Evolutionary conservation across 1,140 invertebrate genomes (phyloP), one percentile per base, ranked within the genome.

Genomic region (Aporrectodea caliginosa): DNA sequence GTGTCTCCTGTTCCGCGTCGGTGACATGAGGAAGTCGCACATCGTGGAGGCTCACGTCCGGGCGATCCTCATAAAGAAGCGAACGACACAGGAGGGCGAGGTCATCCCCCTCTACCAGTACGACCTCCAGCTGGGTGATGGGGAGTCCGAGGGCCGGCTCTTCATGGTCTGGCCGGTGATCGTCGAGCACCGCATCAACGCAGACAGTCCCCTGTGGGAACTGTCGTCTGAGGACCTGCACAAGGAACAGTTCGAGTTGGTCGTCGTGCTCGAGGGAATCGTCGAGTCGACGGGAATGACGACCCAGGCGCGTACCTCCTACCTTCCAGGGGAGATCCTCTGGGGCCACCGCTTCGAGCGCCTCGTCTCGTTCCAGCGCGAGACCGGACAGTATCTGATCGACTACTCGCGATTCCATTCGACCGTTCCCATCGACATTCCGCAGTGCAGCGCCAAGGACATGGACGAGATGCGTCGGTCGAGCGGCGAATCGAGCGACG

Each of bases 251-350:
- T 32, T 80, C 68, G 79, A 72, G 32, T 58, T 69, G 31, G 79
- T 80, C 30, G 75, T 80, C 91, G 93, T 81, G 97, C 32, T 78
- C n/a, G n/a, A n/a, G n/a, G n/a, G n/a, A n/a, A n/a, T n/a, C n/a
- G n/a, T n/a, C n/a, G n/a, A n/a, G n/a, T 79, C 79, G 22, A 78
- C 77, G 16, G 27, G 80, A 16, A 81, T 82, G 80, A 80, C 76
- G 27, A 83, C 82, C 1, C 80, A 95, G 87, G 93, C 94, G 0
- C 89, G 95, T 16, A 94, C 95, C 0, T 97, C 95, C 83, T 98
- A 98, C 74, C 69, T 82, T 0, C 78, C 80, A 1, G 43, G 32
- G 16, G 81, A 80, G 30, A n/a, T n/a, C n/a, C n/a, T n/a, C n/a
- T n/a, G n/a, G n/a, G n/a, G n/a, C n/a, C n/a, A n/a, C n/a, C n/a